phyloP scores from a whole-genome alignment of 2,113 vertebrate species.

The Haemorhous mexicanus region DNA sequence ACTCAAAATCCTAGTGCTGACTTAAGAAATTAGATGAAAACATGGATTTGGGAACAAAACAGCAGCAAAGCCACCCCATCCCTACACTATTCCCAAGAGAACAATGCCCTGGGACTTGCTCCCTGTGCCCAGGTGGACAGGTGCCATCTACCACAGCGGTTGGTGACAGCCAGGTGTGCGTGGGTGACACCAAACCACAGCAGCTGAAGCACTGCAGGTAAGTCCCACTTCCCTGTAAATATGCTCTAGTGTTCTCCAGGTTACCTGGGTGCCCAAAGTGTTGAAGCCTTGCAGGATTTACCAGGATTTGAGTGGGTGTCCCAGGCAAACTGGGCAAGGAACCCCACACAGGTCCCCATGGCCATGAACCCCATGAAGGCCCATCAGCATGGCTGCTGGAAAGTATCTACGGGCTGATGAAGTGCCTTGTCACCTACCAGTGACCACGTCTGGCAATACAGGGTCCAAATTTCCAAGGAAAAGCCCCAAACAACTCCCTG shows the following conservation, averaged over 20 bases:
- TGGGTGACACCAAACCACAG: not conserved
- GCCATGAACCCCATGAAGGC: not conserved
- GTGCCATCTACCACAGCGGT: not conserved
- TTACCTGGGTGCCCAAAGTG: not conserved
- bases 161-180: not conserved
- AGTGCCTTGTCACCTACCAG: not conserved
- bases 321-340: not conserved
- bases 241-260: not conserved
- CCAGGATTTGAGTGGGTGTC: not conserved
- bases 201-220: not conserved
- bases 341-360: not conserved
- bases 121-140: not conserved
- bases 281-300: not conserved
- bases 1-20: not conserved
- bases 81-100: not conserved
- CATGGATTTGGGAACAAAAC: not conserved
- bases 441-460: rapidly evolving
- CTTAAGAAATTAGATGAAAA: not conserved
- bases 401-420: not conserved
- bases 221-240: not conserved
- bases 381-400: not conserved
- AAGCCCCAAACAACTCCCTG: not conserved
- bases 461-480: not conserved
- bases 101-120: not conserved
- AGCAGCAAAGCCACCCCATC: not conserved